Evolutionary conservation across 2,797 vertebrate genomes (phyloP).

Genomic region (Poecilia gillii): DNA sequence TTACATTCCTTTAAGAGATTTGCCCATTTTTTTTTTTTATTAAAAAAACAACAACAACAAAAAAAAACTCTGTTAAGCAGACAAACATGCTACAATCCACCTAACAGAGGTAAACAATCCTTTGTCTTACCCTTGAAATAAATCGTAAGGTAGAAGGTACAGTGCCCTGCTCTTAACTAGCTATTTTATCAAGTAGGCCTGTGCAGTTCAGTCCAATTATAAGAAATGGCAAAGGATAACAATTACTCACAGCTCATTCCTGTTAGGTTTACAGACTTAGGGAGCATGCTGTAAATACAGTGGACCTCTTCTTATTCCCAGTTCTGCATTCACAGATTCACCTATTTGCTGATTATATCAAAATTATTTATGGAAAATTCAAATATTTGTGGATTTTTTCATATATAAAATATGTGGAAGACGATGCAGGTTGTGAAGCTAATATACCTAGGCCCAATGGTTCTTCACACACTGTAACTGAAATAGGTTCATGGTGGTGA

Average conservation of each 20-base stretch:
- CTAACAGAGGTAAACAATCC: background rate
- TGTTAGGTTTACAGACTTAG: background rate
- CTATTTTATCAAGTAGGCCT: background rate
- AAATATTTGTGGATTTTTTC: background rate
- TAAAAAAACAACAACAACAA: no score
- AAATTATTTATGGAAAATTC: background rate
- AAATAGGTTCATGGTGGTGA: background rate
- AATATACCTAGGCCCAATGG: background rate
- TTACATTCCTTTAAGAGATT: conserved; percentile 5
- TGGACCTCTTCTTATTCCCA: background rate
- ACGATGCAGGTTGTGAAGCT: background rate
- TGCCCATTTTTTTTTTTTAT: background rate
- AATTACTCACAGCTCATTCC: background rate
- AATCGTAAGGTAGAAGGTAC: background rate
- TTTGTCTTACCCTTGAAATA: background rate
- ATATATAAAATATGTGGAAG: background rate
- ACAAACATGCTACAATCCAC: no score
- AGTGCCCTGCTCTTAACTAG: background rate
- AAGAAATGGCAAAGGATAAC: background rate
- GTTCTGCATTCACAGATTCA: background rate
- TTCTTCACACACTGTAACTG: background rate
- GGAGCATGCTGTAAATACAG: background rate
- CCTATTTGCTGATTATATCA: background rate
- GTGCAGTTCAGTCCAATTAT: background rate
- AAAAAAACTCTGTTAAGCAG: background rate